A percentile compares a stretch with the other conserved stretches of the same genome.
Evolutionary conservation across 2,113 vertebrate genomes (phyloP).

Genomic region (Chelonoidis abingdonii): DNA sequence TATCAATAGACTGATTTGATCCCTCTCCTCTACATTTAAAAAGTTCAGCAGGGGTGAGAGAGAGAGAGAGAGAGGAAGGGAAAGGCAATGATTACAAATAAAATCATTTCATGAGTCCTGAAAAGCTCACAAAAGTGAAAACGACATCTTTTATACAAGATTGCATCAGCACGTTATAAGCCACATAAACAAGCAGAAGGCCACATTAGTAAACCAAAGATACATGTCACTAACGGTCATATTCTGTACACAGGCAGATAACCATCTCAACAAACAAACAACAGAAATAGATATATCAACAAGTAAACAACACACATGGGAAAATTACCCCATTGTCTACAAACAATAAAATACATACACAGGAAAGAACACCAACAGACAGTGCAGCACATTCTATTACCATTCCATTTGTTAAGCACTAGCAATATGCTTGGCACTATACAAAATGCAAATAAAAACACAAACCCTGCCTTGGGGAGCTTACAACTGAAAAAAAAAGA

Average conservation of each 20-base stretch:
- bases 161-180: not conserved
- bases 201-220: not conserved
- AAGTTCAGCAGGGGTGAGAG: not conserved
- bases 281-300: not conserved
- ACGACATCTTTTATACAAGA: not conserved
- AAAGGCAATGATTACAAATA: not conserved
- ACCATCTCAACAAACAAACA: not conserved
- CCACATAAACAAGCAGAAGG: not conserved
- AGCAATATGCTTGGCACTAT: not conserved
- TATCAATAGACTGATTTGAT: not conserved
- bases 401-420: not conserved
- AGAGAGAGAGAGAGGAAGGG: not conserved
- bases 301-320: not conserved
- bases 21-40: not conserved
- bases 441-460: not conserved
- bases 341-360: not conserved
- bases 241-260: not conserved
- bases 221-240: not conserved
- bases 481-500: not conserved
- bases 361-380: not conserved
- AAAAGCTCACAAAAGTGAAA: not conserved
- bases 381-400: not conserved
- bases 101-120: not conserved
- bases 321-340: not conserved
- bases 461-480: not conserved